phyloP scores from a whole-genome alignment of 2,888 invertebrate genomes.

The Microctonus brassicae region DNA sequence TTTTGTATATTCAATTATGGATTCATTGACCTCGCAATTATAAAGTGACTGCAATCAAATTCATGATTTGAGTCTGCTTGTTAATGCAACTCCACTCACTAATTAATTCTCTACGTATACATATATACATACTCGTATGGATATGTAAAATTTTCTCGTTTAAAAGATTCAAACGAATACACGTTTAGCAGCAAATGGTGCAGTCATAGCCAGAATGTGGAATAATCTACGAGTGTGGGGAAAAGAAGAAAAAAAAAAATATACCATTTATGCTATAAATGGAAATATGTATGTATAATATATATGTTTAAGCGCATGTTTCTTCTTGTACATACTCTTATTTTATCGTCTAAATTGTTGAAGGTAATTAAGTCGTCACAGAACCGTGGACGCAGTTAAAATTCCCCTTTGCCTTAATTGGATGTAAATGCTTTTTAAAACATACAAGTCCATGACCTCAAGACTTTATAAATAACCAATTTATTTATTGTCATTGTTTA shows the following conservation, averaged over 20 bases:
- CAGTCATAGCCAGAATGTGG: slow-evolving; percentile 5
- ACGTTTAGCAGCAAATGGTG: slow-evolving; percentile 10
- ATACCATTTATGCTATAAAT: neutral
- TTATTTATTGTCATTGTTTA: neutral
- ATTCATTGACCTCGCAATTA: slow-evolving; percentile 19
- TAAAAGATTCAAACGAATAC: neutral
- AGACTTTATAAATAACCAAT: neutral
- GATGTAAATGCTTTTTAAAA: slow-evolving; percentile 33
- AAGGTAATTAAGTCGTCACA: slow-evolving; percentile 45
- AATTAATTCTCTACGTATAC: slow-evolving; percentile 34
- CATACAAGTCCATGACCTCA: slow-evolving; percentile 10
- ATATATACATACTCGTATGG: neutral
- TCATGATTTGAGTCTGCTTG: slow-evolving; percentile 13
- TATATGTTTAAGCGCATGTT: too few relatives aligned
- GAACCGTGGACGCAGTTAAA: slow-evolving; percentile 36
- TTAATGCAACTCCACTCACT: slow-evolving; percentile 26
- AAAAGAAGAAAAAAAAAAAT: slow-evolving; percentile 17
- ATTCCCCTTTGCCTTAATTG: slow-evolving; percentile 37
- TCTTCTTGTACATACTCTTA: slow-evolving; percentile 30
- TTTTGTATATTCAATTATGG: neutral
- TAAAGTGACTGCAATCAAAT: slow-evolving; percentile 18
- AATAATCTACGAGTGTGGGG: slow-evolving; percentile 8
- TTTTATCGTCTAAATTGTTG: slow-evolving; percentile 37
- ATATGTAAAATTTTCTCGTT: slow-evolving; percentile 22
- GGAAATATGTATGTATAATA: neutral